Evolutionary conservation across 1,140 invertebrate genomes (phyloP).

Genomic region (Maniola jurtina): DNA sequence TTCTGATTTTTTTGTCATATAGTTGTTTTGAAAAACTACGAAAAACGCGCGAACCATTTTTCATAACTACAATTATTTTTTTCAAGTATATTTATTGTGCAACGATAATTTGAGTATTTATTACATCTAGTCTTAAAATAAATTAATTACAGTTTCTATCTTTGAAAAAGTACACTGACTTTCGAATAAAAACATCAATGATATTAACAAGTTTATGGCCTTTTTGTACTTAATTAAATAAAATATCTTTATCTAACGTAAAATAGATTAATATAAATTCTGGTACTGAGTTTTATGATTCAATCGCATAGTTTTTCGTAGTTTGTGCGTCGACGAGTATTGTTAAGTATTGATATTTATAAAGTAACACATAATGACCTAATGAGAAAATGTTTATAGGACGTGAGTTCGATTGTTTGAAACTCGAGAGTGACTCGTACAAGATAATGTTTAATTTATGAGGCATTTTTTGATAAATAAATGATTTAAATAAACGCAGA

Average conservation of each 20-base stretch:
- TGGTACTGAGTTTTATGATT: not conserved
- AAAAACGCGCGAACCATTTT: slow-evolving; percentile 21
- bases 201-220: not conserved
- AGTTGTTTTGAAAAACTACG: slow-evolving; percentile 28
- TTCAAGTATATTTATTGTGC: too few relatives aligned
- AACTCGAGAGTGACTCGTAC: slow-evolving; percentile 38
- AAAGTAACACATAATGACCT: slow-evolving; percentile 37
- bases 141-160: too few relatives aligned
- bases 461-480: slow-evolving; percentile 72
- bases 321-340: slow-evolving; percentile 43
- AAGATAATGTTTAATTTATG: slow-evolving; percentile 67
- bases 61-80: too few relatives aligned
- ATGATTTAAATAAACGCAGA: slow-evolving; percentile 37
- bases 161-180: too few relatives aligned
- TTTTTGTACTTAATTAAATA: too few relatives aligned
- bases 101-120: too few relatives aligned
- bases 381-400: slow-evolving; percentile 38
- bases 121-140: too few relatives aligned
- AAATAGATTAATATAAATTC: too few relatives aligned
- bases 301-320: slow-evolving; percentile 36
- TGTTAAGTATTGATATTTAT: slow-evolving; percentile 56
- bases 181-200: not conserved
- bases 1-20: slow-evolving; percentile 34
- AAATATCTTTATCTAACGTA: too few relatives aligned
- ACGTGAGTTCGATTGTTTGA: slow-evolving; percentile 55